phyloP scores from a whole-genome alignment of 2,888 invertebrate genomes.

The Pantelozetes paolii region DNA sequence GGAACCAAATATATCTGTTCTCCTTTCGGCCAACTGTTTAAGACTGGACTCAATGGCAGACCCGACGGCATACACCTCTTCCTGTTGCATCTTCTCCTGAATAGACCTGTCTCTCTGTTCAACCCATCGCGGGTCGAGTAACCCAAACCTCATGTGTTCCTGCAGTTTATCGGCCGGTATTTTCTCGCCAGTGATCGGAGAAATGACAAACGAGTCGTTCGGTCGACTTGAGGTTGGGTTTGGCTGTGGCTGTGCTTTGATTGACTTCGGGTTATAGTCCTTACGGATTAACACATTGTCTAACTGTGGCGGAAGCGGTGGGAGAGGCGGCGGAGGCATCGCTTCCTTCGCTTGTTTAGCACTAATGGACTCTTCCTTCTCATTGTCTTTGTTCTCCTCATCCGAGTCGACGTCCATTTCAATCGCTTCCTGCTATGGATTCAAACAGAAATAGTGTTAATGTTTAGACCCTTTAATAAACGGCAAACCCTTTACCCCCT shows the following conservation, averaged over 20 bases:
- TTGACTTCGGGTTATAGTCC: constrained; percentile 88
- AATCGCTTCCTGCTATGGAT: constrained; percentile 61
- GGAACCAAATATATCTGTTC: constrained; percentile 99
- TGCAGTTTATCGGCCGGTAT: constrained; percentile 96
- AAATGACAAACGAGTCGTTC: constrained; percentile 86
- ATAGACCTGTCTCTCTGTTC: constrained; percentile 91
- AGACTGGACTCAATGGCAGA: constrained; percentile 93
- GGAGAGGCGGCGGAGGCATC: constrained; percentile 50
- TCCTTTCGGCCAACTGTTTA: constrained; percentile 91
- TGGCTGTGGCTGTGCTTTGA: constrained; percentile 46
- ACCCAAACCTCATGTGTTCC: constrained; percentile 86
- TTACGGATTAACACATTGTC: constrained; percentile 90
- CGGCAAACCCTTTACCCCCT: constrained; percentile 43
- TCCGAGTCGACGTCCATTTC: constrained; percentile 84
- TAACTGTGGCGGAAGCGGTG: constrained; percentile 62
- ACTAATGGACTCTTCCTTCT: constrained; percentile 48
- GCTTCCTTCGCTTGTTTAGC: constrained; percentile 38
- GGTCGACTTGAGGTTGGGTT: constrained; percentile 52
- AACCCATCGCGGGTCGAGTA: constrained; percentile 94
- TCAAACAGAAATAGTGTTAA: neutral
- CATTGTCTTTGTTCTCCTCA: constrained; percentile 58
- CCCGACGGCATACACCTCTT: constrained; percentile 72
- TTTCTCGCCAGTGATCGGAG: constrained; percentile 95
- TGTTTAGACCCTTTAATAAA: constrained; percentile 4
- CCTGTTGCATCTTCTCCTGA: constrained; percentile 87